Conservation (phyloP, 2,797 vertebrate species). For the Tachyglossus aculeatus region DNA sequence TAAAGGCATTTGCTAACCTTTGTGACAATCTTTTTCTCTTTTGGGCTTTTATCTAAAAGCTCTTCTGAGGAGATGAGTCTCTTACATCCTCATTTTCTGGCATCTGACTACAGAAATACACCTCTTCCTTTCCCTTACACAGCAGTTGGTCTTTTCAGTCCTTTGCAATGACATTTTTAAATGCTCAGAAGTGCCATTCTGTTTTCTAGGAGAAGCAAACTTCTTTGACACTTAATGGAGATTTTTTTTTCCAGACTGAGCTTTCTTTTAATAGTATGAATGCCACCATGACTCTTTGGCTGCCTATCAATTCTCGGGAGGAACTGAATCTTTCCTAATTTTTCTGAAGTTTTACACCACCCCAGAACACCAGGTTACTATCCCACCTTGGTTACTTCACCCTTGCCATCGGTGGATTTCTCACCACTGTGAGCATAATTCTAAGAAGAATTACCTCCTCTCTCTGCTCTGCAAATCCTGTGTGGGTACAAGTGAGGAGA, state of each 20-base stretch:
- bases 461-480: no score
- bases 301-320: not conserved
- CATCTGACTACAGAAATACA: not conserved
- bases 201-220: not conserved
- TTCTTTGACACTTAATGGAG: not conserved
- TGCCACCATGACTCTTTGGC: not conserved
- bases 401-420: no score
- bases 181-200: not conserved
- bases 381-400: no score
- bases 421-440: no score
- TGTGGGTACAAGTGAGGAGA: no score
- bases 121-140: not conserved
- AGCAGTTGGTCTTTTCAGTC: not conserved
- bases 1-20: not conserved
- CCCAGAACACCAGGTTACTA: no score
- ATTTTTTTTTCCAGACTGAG: not conserved
- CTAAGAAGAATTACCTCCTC: no score
- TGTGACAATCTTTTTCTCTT: not conserved
- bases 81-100: not conserved
- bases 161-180: constrained; percentile 3
- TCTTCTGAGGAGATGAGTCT: not conserved
- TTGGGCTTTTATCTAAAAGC: not conserved
- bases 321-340: no score
- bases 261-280: no score
- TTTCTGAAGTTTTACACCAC: no score